A percentile compares a stretch with the other conserved stretches of the same genome.
These are phyloP conservation scores for Eugnorisma glareosa DNA, from an alignment of 2,888 invertebrate genomes.

Conservation along the genomic window DNA sequence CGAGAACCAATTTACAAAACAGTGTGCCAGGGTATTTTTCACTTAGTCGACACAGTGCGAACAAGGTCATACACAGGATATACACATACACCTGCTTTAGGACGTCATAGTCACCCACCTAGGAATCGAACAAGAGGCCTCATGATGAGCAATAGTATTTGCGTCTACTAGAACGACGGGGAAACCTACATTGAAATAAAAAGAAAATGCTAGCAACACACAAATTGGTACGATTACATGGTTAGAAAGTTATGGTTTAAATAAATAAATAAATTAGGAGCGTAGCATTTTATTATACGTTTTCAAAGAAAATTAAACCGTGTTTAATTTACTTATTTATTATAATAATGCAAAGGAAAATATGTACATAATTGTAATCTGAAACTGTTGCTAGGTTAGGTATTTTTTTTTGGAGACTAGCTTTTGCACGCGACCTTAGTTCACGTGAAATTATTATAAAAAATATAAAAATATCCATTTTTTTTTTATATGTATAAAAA, in stretches of 20 bases:
- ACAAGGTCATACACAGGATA: no score
- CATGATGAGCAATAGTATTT: no score
- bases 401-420: neutral
- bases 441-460: no score
- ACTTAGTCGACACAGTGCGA: no score
- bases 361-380: neutral
- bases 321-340: slow-evolving; percentile 13
- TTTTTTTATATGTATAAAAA: no score
- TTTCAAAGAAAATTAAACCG: neutral
- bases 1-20: no score
- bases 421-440: no score
- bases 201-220: neutral
- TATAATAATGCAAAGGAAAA: slow-evolving; percentile 10
- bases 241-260: neutral
- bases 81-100: no score
- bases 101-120: no score
- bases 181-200: neutral
- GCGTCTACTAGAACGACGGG: no score
- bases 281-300: neutral
- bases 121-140: neutral
- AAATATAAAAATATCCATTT: no score
- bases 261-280: neutral
- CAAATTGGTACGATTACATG: slow-evolving; percentile 18
- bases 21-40: no score
- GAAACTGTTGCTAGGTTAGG: slow-evolving; percentile 7